Evolutionary conservation across 2,113 vertebrate genomes (phyloP), one percentile per base, ranked within the genome.

Genomic region (Eurypyga helias): DNA sequence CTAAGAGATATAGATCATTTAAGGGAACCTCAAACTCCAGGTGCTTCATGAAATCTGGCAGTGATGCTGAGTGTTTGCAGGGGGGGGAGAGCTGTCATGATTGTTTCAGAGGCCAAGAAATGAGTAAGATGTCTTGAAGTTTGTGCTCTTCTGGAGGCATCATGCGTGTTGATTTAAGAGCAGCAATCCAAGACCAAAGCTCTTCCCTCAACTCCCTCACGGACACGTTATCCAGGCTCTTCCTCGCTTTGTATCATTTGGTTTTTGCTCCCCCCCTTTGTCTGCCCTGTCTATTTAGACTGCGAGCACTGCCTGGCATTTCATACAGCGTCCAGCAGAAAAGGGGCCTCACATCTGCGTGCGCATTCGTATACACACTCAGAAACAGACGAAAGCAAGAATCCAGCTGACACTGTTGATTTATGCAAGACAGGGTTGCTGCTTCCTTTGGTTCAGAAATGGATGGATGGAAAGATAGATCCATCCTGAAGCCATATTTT

Each of bases 361-460:
- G 26, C 3, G 0, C 8, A 45, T 71, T 14, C 73, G 49, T 33
- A 7, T 0, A 29, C 3, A 1, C 10, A 17, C 16, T 77, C 26
- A 49, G 36, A 73, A 89, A 41, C 8, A 67, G 66, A 17, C 26
- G 34, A 58, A 67, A 71, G 33, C 13, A 65, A 86, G 86, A 62
- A n/a, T 66, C 49, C 60, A 34, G 3, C 18, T 25, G 31, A 31
- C 57, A 8, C 0, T 10, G 57, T 16, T 23, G 29, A 20, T 73
- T 78, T 79, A 0, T 0, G 46, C 33, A 38, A 65, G 66, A 17
- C 23, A 43, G 43, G 2, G 10, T 4, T 75, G 60, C 38, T 75
- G 61, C 28, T 25, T 75, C 55, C n/a, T 62, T 58, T 58, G 49
- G n/a, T 3, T 67, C 58, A 64, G 66, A 70, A 38, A 17, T 7